These are phyloP conservation scores for Burhinus oedicnemus DNA, from an alignment of 2,113 vertebrate genomes.

Conservation along the genomic window DNA sequence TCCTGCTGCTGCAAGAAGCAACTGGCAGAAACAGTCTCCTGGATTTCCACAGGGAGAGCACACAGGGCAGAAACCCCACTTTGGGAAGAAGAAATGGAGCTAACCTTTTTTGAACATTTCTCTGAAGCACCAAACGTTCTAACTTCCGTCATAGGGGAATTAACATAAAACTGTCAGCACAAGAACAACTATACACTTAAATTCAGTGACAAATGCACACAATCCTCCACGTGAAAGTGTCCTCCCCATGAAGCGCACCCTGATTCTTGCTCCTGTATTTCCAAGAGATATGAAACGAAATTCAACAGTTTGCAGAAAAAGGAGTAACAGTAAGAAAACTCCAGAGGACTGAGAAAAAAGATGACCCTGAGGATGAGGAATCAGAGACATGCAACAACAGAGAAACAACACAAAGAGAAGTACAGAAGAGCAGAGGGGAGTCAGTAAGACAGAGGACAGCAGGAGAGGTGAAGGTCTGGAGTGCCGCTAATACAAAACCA, in stretches of 20 bases:
- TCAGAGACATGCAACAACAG: not conserved
- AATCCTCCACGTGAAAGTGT: not conserved
- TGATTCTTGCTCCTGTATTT: not conserved
- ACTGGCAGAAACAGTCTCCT: not conserved
- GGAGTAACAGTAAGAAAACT: not conserved
- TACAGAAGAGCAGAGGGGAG: not conserved
- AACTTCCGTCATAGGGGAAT: not conserved
- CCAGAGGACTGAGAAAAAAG: not conserved
- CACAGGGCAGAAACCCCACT: not conserved
- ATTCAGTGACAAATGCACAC: not conserved
- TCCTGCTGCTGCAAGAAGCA: not conserved
- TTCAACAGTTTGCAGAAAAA: not conserved
- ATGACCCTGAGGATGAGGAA: not conserved
- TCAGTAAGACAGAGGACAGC: not conserved
- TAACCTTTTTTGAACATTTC: not conserved
- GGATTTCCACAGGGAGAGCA: not conserved
- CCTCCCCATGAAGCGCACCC: not conserved
- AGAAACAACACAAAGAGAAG: not conserved
- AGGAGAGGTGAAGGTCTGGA: not conserved
- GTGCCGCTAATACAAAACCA: not conserved
- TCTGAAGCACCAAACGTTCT: not conserved
- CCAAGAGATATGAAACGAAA: not conserved
- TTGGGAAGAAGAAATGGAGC: not conserved
- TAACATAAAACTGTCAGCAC: not conserved
- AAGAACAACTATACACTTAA: not conserved